Evolutionary conservation across 2,888 invertebrate genomes (phyloP), one percentile per base, ranked within the genome.

Genomic region (Polymixis flavicincta): DNA sequence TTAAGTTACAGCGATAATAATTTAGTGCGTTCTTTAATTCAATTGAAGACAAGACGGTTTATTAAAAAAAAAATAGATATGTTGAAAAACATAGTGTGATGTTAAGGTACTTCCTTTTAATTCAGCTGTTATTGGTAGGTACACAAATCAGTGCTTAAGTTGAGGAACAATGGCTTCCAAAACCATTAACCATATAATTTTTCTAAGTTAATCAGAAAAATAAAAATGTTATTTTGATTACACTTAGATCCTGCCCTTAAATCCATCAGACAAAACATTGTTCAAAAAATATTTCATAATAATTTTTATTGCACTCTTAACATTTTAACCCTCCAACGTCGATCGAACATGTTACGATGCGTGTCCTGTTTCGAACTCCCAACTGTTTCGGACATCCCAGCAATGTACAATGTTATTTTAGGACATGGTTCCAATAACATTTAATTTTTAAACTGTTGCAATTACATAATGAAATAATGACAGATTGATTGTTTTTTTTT

Each of bases 251-350:
- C 11, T 54, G 2, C 28, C 54, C 32, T 76, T 79, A 45, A 60
- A 55, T 61, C 0, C 28, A 52, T 37, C 5, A 37, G 2, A 32
- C 0, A 9, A 69, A 60, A 59, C 19, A 54, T 48, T 54, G 22
- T 5, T 0, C 3, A 13, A 67, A 22, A 42, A 59, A 59, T 50
- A 64, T 32, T 55, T 13, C 22, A 32, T 11, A 22, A 28, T 52
- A n/a, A 5, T 57, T 73, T 71, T 76, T 55, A 76, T 69, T 45
- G 50, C 2, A 60, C 28, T 61, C 17, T 42, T 55, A 59, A 81
- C 37, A 72, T 70, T 81, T 76, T 81, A 72, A 72, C 71, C 71
- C 69, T 77, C 19, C 77, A 77, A 54, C 59, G 66, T 50, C 61
- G 73, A 57, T 71, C n/a, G 65, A 37, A 54, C 45, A 45, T 55